These are phyloP conservation scores for Malurus melanocephalus DNA, from an alignment of 2,113 vertebrate genomes.

Conservation along the genomic window DNA sequence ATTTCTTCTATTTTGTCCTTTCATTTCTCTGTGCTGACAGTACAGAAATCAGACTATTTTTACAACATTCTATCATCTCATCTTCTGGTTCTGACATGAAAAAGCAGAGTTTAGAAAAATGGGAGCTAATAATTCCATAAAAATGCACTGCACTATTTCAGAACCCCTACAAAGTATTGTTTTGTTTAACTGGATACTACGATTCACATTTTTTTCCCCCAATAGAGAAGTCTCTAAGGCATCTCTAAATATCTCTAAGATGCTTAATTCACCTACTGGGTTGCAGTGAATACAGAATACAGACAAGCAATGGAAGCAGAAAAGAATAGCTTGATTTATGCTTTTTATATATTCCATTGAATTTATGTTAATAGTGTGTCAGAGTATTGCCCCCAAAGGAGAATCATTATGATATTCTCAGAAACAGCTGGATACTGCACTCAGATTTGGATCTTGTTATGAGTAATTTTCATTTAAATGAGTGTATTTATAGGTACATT, in stretches of 20 bases:
- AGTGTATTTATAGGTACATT: slow-evolving; percentile 33
- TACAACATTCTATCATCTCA: neutral
- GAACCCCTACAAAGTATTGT: fast-evolving
- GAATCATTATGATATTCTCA: slow-evolving; percentile 3
- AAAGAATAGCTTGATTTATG: neutral
- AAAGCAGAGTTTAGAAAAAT: neutral
- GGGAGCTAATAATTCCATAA: neutral
- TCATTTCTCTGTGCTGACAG: neutral
- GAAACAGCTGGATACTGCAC: neutral
- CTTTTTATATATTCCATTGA: neutral
- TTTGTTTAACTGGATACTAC: neutral
- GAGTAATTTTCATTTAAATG: slow-evolving; percentile 17
- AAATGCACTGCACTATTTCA: neutral
- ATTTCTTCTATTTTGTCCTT: neutral
- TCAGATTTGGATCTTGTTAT: slow-evolving; percentile 13
- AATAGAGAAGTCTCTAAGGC: neutral
- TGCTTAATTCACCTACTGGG: neutral
- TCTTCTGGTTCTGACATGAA: neutral
- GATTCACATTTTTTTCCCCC: neutral
- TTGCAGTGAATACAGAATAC: neutral
- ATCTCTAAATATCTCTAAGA: neutral
- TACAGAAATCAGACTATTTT: neutral
- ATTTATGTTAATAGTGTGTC: slow-evolving; percentile 15
- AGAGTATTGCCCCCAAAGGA: neutral
- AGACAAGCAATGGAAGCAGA: neutral